These are phyloP conservation scores for Rhinichthys klamathensis DNA, from an alignment of 2,113 vertebrate species.

Conservation along the genomic window DNA sequence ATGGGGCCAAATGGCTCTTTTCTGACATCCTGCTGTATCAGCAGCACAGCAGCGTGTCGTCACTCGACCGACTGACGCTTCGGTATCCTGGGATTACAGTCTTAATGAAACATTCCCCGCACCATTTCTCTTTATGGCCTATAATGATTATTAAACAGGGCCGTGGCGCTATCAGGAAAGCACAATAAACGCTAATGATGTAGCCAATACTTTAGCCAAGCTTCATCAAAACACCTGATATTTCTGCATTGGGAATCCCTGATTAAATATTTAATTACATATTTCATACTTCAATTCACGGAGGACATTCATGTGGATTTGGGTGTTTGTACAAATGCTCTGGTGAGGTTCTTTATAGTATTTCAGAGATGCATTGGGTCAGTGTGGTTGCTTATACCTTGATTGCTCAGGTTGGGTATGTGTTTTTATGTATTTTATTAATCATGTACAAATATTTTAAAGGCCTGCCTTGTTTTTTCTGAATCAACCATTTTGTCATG, in stretches of 20 bases:
- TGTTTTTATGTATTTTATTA: neutral
- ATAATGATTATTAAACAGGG: constrained; percentile 58
- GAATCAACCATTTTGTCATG: neutral
- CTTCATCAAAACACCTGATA: constrained; percentile 47
- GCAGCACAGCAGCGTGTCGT: constrained; percentile 44
- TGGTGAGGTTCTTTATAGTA: neutral
- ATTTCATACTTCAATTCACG: constrained; percentile 38
- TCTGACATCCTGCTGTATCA: constrained; percentile 49
- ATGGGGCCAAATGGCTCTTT: constrained; percentile 41
- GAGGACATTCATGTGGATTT: constrained; percentile 23
- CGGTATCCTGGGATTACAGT: constrained; percentile 50
- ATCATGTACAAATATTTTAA: neutral
- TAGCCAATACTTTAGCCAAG: constrained; percentile 36
- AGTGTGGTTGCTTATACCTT: neutral
- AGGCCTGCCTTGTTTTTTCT: neutral
- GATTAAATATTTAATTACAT: constrained; percentile 56
- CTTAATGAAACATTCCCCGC: constrained; percentile 61
- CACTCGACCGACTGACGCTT: constrained; percentile 40
- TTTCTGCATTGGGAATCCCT: constrained; percentile 34
- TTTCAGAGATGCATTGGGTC: neutral
- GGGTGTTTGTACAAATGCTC: neutral
- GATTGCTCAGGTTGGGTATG: neutral
- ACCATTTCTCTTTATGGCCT: constrained; percentile 61
- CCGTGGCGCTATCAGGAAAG: constrained; percentile 37
- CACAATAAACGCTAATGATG: constrained; percentile 52